Evolutionary conservation across 37 sponge, comb jelly and placozoan species (phyloP).

Genomic region (Aphrocallistes beatrix): DNA sequence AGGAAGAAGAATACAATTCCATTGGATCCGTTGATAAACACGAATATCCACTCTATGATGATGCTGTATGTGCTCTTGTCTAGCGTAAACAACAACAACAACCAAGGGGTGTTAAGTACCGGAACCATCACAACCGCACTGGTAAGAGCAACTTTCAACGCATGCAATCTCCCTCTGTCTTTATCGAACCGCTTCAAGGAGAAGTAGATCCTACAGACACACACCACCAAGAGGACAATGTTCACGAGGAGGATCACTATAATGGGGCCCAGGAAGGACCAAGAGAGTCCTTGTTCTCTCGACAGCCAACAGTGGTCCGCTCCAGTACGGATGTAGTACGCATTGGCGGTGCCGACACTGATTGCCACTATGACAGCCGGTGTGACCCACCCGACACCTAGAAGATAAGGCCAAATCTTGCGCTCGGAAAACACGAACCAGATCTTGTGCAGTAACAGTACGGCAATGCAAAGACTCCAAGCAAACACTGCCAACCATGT

Average conservation of each 20-base stretch:
- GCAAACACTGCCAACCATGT: background rate
- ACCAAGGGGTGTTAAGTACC: background rate
- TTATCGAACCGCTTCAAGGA: background rate
- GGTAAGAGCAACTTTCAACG: background rate
- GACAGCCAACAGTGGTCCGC: constrained; percentile 10
- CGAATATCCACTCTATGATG: background rate
- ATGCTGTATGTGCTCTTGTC: background rate
- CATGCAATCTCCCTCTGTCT: background rate
- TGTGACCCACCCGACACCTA: background rate
- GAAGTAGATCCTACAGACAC: background rate
- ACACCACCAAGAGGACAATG: background rate
- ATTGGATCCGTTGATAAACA: background rate
- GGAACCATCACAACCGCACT: background rate
- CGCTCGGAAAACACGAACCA: background rate
- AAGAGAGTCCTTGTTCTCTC: background rate
- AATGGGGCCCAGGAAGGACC: background rate
- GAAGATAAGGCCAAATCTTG: background rate
- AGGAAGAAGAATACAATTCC: background rate
- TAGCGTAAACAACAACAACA: background rate
- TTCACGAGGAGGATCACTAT: background rate
- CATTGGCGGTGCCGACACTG: background rate
- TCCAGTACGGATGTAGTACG: background rate
- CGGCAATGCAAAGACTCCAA: background rate
- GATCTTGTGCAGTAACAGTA: background rate
- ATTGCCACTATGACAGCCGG: background rate